Conservation (phyloP, 2,113 vertebrate genomes). For the Ifrita kowaldi region DNA sequence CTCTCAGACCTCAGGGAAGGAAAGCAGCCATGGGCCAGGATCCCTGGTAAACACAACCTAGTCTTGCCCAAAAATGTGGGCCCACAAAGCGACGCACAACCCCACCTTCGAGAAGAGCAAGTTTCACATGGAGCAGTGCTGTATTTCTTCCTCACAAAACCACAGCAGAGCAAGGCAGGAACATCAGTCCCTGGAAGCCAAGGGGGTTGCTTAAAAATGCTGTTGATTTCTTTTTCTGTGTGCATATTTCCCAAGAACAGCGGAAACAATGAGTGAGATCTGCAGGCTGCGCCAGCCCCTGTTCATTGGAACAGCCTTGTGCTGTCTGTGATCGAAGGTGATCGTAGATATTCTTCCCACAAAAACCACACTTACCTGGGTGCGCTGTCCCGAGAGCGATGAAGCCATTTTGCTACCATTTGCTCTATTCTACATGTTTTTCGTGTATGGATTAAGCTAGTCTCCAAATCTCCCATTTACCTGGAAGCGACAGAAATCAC, state of each 20-base stretch:
- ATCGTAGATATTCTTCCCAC: neutral
- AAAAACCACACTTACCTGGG: slow-evolving; percentile 75
- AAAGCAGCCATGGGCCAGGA: neutral
- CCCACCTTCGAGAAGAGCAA: neutral
- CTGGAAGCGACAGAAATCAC: slow-evolving; percentile 61
- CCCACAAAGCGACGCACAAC: neutral
- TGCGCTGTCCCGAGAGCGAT: slow-evolving; percentile 85
- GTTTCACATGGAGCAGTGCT: neutral
- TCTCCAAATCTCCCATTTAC: slow-evolving; percentile 97
- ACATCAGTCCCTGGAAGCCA: neutral
- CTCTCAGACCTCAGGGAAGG: neutral
- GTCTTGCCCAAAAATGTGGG: neutral
- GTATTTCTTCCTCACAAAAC: neutral
- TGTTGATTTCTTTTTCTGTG: neutral
- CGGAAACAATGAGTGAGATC: fast-evolving
- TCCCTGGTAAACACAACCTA: neutral
- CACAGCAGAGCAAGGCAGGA: neutral
- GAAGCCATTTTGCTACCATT: slow-evolving; percentile 94
- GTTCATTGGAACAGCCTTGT: neutral
- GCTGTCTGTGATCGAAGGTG: neutral
- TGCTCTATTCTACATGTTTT: slow-evolving; percentile 90
- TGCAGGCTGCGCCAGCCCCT: neutral
- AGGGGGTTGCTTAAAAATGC: neutral
- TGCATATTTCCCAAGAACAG: neutral
- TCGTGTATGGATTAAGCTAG: slow-evolving; percentile 83